phyloP scores from a whole-genome alignment of 2,797 vertebrate species.

The Helarctos malayanus region DNA sequence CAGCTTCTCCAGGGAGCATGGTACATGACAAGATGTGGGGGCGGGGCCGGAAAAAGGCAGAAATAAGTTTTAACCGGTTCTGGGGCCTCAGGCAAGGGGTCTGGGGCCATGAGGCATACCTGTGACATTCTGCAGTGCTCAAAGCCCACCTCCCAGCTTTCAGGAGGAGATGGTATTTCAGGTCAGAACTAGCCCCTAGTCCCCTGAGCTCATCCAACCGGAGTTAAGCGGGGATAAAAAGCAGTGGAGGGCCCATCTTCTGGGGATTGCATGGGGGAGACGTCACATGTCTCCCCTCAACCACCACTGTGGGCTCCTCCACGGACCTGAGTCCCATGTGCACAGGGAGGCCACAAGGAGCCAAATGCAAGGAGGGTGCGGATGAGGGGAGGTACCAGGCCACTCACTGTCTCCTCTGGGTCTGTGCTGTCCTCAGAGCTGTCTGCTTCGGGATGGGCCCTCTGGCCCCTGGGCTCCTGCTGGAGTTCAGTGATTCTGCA shows the following conservation, averaged over 20 bases:
- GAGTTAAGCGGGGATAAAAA: neutral
- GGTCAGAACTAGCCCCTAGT: neutral
- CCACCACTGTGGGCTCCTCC: accelerated
- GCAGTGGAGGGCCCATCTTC: neutral
- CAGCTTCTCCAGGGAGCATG: neutral
- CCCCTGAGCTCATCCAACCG: neutral
- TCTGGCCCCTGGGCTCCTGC: neutral
- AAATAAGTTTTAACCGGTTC: neutral
- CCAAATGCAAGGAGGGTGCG: neutral
- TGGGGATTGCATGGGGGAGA: neutral
- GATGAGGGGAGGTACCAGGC: neutral
- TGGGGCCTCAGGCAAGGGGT: neutral
- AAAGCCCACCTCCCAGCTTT: neutral
- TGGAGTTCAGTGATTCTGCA: neutral
- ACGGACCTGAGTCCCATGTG: neutral
- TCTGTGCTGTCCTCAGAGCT: constrained; percentile 71
- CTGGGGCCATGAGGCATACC: neutral
- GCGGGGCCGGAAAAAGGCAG: neutral
- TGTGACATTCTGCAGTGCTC: neutral
- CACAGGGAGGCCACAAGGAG: neutral
- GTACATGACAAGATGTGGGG: neutral
- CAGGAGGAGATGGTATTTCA: neutral
- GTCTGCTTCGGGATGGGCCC: neutral
- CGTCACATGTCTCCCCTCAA: accelerated
- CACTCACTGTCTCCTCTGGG: constrained; percentile 70